phyloP scores from a whole-genome alignment of 2,113 vertebrate species.

The Picathartes gymnocephalus region DNA sequence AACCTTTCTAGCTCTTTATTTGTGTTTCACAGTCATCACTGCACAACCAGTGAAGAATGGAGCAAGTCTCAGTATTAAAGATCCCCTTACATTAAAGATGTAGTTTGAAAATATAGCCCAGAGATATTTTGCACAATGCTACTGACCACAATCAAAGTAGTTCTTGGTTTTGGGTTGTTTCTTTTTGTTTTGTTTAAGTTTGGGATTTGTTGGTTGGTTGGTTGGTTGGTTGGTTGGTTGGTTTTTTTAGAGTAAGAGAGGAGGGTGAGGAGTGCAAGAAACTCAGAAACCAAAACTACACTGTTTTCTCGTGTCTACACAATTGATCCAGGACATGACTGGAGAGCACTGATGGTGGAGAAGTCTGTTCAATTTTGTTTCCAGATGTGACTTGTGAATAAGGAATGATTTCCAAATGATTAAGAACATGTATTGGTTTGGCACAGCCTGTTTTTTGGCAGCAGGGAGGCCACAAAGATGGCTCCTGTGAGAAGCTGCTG shows the following conservation, averaged over 20 bases:
- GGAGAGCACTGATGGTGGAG: not conserved
- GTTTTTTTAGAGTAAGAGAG: not conserved
- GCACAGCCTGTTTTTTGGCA: too few species aligned
- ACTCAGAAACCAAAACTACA: not conserved
- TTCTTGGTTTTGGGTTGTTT: not conserved
- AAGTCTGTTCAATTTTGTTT: not conserved
- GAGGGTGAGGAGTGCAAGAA: not conserved
- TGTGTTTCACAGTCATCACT: not conserved
- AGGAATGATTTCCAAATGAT: not conserved
- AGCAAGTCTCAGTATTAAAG: not conserved
- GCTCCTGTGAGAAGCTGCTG: too few species aligned
- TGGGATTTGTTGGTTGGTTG: too few species aligned
- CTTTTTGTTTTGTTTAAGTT: not conserved
- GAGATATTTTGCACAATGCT: not conserved
- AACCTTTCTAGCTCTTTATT: not conserved
- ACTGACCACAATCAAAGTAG: not conserved
- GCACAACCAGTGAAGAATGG: not conserved
- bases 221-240: too few species aligned
- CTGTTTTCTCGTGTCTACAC: not conserved
- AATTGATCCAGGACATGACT: not conserved
- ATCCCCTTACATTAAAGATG: not conserved
- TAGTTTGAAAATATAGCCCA: not conserved
- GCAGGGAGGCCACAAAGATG: too few species aligned
- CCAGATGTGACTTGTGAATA: not conserved
- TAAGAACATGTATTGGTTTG: not conserved